Base-by-base conservation (phyloP, 1,140 invertebrate genomes). In the Drosophila bocqueti region DNA sequence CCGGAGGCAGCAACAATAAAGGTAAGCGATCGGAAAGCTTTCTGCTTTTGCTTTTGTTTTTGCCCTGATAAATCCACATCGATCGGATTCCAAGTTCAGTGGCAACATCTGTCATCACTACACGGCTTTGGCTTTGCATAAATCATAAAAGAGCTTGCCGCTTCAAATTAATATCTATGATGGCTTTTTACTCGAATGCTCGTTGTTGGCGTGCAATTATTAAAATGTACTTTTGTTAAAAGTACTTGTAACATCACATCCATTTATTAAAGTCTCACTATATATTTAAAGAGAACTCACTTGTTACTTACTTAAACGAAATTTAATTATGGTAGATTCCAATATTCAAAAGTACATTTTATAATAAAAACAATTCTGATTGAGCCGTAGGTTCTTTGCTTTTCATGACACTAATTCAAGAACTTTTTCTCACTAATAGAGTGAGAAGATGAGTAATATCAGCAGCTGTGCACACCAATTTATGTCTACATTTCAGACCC, bases 51-150 rank as follows among this genome's bases (percentile, higher is more conserved):
- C 40, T 49, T 57, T 59, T 57, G 31, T 52, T 83, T 86, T 81
- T 84, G 81, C 84, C 77, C 72, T 68, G 77, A 84, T 78, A 68
- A 74, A 76, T 73, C 36, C 40, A 65, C 49, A 66, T 59, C 49
- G 42, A 73, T 65, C 74, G 15, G 46, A 45, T 63, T 50, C 69
- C 83, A 83, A 86, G 83, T 86, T 86, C 83, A 86, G 71, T 86
- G 83, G 79, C 83, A 77, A 74, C 69, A 87, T 79, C 52, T 79
- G 67, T 80, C 64, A 49, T 38, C 49, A 40, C 54, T 3, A 21
- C 15, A 43, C 40, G 21, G 43, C 4, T 45, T 54, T 34, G 6
- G 7, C 18, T 69, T 75, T 71, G 31, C 46, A 76, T 38, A 69
- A 49, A 50, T 42, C 24, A 52, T 52, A 52, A 52, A 52, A 52